A percentile compares a stretch with the other conserved stretches of the same genome.
Conservation (phyloP, 2,888 invertebrate species). For the Nomada goodeniana region DNA sequence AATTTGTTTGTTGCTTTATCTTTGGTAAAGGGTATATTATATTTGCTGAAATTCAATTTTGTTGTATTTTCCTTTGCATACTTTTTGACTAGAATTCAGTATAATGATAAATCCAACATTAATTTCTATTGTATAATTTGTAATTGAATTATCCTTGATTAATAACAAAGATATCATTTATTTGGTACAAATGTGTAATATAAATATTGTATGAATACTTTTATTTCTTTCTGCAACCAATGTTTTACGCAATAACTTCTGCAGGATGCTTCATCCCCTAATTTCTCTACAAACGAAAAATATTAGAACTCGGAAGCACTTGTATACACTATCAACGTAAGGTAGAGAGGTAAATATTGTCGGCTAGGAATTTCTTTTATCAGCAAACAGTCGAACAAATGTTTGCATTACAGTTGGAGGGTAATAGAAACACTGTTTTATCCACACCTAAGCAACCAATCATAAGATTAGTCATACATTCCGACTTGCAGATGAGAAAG, state of each 20-base stretch:
- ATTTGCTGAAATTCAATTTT: too few species aligned
- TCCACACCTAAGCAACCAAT: neutral
- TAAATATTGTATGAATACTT: neutral
- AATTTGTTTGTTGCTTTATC: constrained; percentile 3
- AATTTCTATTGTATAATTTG: too few species aligned
- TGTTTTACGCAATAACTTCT: neutral
- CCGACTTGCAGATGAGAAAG: too few species aligned
- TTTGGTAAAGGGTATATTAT: neutral
- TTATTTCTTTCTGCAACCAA: neutral
- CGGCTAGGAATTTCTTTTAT: neutral
- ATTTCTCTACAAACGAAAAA: neutral
- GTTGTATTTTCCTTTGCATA: neutral
- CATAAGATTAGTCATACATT: too few species aligned
- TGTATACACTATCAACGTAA: neutral
- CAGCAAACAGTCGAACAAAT: neutral
- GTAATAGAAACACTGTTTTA: constrained; percentile 14
- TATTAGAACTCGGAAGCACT: neutral
- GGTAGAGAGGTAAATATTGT: neutral
- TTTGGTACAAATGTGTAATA: neutral
- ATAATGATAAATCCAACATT: neutral
- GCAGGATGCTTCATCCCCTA: neutral
- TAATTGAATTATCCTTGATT: too few species aligned
- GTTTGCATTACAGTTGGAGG: neutral
- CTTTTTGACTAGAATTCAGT: too few species aligned
- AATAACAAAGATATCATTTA: too few species aligned